Base-by-base conservation (phyloP, 2,888 invertebrate genomes). In the Eupithecia pulchellata region DNA sequence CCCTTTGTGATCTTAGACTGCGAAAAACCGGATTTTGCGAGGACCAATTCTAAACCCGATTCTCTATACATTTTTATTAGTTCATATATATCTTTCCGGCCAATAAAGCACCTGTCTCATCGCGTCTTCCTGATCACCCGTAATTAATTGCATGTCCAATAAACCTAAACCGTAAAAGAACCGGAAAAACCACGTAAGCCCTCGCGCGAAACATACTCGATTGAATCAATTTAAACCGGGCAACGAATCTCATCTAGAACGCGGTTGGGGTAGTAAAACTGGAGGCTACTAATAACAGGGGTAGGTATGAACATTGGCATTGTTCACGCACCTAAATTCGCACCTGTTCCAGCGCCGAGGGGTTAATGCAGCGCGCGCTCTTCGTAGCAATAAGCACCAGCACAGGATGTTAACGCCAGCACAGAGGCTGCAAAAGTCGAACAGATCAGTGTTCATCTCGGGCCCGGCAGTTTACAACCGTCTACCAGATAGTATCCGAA, bases 201-300 rank as follows among this genome's bases (percentile, higher is more conserved):
- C 88, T 87, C 86, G 82, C 84, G 86, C 89, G 89, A 88, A 91
- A 90, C 90, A 91, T 89, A 87, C 87, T 90, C 91, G 91, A 93
- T 93, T 91, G 92, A 93, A 92, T 93, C 92, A 92, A 93, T 93
- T 93, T 92, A 91, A 91, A 91, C 89, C 89, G 84, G 81, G 81
- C 81, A 88, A 88, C 83, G 91, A 90, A 91, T 92, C 92, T 90
- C 92, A 91, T 93, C 90, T 90, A 85, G 81, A n/a, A 39, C 42
- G 39, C 32, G 36, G 30, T 20, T 13, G 20, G 57, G 30, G 64
- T 25, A 20, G 52, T 30, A 60, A 36, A 32, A 52, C 25, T 32
- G 14, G 6, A 42, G 47, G 20, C 13, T 25, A 6, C 61, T 25
- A 1, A 13, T 5, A 5, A 58, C 47, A n/a, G 27, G 20, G 57